Percentiles rank a stretch among this genome's conserved stretches.
Evolutionary conservation across 2,888 invertebrate genomes (phyloP).

Genomic region (Folsomia candida): DNA sequence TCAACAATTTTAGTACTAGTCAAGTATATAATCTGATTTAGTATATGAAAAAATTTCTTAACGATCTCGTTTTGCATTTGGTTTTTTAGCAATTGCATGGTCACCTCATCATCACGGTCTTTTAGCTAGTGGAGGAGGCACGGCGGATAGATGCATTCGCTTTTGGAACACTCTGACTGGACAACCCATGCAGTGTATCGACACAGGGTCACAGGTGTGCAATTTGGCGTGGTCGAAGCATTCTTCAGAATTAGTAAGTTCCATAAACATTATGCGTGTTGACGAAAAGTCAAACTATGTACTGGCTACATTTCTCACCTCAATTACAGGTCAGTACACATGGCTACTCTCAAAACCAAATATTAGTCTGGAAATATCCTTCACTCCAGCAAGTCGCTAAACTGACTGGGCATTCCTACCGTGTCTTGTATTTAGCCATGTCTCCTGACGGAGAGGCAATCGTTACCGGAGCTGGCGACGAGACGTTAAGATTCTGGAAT

Average conservation of each 20-base stretch:
- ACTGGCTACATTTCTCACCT: background rate
- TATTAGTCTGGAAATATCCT: slow-evolving; percentile 98
- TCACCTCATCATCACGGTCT: slow-evolving; percentile 97
- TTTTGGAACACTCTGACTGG: slow-evolving; percentile 99
- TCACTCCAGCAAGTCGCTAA: slow-evolving; percentile 95
- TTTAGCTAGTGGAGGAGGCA: slow-evolving; percentile 97
- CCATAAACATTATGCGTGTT: background rate
- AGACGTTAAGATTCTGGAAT: slow-evolving; percentile 97
- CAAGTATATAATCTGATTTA: background rate
- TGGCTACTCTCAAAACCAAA: slow-evolving; percentile 98
- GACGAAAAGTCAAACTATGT: too few species aligned
- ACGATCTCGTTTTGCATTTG: too few species aligned
- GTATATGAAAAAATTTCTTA: background rate
- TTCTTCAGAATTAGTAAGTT: slow-evolving; percentile 84
- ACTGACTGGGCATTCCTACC: slow-evolving; percentile 91
- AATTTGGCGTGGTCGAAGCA: slow-evolving; percentile 99
- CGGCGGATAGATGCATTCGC: slow-evolving; percentile 84
- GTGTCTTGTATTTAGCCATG: slow-evolving; percentile 92
- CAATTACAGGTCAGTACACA: slow-evolving; percentile 74
- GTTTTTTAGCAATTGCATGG: slow-evolving; percentile 83
- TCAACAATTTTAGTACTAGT: background rate
- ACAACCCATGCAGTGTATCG: slow-evolving; percentile 96
- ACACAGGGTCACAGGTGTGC: slow-evolving; percentile 96
- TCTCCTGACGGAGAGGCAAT: slow-evolving; percentile 98
- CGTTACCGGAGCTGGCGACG: slow-evolving; percentile 97